Evolutionary conservation across 2,797 vertebrate genomes (phyloP).

Genomic region (Pempheris klunzingeri): DNA sequence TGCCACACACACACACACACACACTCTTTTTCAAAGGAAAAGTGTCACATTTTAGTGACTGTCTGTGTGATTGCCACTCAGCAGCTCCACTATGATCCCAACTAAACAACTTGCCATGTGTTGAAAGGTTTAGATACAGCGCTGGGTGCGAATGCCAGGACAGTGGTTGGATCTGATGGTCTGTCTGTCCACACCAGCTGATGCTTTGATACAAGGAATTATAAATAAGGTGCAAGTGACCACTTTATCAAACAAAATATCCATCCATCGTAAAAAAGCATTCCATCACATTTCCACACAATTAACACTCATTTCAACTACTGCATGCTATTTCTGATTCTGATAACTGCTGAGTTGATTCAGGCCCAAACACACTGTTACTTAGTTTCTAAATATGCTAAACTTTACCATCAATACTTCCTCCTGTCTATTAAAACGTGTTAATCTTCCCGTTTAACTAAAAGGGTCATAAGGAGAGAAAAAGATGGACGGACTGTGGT

Average conservation of each 20-base stretch:
- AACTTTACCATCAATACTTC: background rate
- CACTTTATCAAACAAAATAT: background rate
- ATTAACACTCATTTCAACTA: too few species aligned
- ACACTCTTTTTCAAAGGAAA: background rate
- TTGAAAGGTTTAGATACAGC: constrained; percentile 2
- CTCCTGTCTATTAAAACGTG: background rate
- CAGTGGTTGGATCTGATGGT: background rate
- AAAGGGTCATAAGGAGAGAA: background rate
- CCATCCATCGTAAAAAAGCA: background rate
- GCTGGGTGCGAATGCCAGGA: background rate
- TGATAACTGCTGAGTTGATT: too few species aligned
- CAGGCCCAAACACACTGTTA: too few species aligned
- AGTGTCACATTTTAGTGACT: too few species aligned
- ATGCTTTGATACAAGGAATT: background rate
- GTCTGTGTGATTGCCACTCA: background rate
- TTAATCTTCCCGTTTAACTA: background rate
- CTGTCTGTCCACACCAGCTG: background rate
- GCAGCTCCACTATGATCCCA: background rate
- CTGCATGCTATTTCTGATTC: too few species aligned
- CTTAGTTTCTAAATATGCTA: too few species aligned
- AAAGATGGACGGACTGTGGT: too few species aligned
- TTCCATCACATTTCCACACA: background rate
- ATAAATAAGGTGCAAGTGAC: background rate
- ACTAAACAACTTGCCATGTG: background rate
- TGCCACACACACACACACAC: background rate